Conservation (phyloP, 2,888 invertebrate species). For the Nephrotoma flavescens region DNA sequence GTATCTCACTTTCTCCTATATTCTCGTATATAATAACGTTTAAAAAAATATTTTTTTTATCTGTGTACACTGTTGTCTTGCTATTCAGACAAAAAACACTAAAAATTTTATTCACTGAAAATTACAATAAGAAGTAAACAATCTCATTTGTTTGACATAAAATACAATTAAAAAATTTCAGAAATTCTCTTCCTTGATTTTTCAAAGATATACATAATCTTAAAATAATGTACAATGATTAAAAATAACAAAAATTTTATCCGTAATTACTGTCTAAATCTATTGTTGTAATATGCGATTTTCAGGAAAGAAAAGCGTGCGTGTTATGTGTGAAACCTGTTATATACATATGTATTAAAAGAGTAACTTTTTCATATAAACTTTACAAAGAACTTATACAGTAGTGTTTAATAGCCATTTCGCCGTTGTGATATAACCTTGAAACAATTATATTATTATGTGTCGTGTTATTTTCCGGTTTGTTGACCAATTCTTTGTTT, state of each 20-base stretch:
- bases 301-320: not conserved
- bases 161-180: not conserved
- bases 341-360: not conserved
- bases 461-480: not conserved
- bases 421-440: not conserved
- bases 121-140: not conserved
- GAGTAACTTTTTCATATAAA: not conserved
- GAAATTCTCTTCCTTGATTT: not conserved
- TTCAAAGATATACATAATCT: not conserved
- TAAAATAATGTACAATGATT: not conserved
- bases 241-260: not conserved
- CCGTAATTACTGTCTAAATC: not conserved
- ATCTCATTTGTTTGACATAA: not conserved
- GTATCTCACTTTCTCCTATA: not conserved
- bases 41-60: not conserved
- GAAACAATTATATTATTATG: not conserved
- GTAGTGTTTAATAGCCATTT: not conserved
- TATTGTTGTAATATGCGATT: not conserved
- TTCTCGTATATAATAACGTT: not conserved
- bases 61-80: not conserved
- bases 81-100: not conserved
- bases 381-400: not conserved
- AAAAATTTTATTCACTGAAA: not conserved
- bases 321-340: not conserved
- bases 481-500: not conserved